Percentiles rank a stretch among this genome's conserved stretches.
Conservation (phyloP, 2,113 vertebrate species). For the human (Homo sapiens) region DNA sequence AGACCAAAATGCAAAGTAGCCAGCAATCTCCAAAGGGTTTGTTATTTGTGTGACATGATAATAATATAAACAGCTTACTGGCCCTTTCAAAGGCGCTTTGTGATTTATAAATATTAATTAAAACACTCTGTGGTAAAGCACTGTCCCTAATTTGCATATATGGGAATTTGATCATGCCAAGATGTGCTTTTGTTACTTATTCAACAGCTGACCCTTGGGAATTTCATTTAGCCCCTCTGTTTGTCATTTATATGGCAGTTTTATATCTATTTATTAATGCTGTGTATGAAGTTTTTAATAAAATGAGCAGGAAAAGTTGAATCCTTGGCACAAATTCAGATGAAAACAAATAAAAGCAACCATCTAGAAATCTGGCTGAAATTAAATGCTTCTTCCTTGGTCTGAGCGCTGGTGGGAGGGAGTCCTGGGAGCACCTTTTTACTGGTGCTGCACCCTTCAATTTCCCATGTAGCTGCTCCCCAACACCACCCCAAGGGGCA, state of each 20-base stretch:
- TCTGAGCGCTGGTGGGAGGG: not conserved
- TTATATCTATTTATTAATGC: slow-evolving; percentile 53
- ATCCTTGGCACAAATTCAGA: slow-evolving; percentile 28
- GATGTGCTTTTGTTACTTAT: not conserved
- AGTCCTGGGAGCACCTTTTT: not conserved
- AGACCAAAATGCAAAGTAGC: not conserved
- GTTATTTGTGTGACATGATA: not conserved
- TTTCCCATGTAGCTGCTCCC: not conserved
- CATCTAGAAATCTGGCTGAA: not conserved
- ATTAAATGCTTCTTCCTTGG: not conserved
- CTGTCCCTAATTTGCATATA: slow-evolving; percentile 39
- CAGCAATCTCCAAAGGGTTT: not conserved
- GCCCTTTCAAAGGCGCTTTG: not conserved
- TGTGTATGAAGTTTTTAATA: slow-evolving; percentile 54
- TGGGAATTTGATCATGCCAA: not conserved
- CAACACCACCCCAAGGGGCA: fast-evolving
- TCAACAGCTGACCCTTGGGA: slow-evolving; percentile 45
- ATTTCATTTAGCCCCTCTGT: slow-evolving; percentile 47
- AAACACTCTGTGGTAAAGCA: slow-evolving; percentile 24
- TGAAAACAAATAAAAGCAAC: slow-evolving; percentile 27
- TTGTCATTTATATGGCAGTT: slow-evolving; percentile 23
- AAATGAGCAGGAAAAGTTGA: slow-evolving; percentile 54
- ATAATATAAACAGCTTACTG: not conserved
- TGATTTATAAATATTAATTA: slow-evolving; percentile 72
- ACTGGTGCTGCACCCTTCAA: not conserved